These are phyloP conservation scores for Herpailurus yagouaroundi DNA, from an alignment of 2,113 vertebrate species.

Conservation along the genomic window DNA sequence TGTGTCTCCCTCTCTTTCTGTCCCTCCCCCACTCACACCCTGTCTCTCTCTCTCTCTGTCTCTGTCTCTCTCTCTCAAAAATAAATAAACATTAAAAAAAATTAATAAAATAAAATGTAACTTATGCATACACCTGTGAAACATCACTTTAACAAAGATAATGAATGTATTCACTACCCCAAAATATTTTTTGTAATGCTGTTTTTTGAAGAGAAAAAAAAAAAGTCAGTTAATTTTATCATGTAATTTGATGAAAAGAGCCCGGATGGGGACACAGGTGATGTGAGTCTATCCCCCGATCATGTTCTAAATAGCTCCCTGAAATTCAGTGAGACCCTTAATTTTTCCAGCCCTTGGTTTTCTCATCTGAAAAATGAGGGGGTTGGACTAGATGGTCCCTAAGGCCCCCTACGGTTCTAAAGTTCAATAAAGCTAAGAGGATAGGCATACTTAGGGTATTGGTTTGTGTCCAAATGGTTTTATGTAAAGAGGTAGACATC, in stretches of 20 bases:
- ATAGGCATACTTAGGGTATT: background rate
- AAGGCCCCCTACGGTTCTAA: background rate
- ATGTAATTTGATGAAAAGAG: conserved; percentile 10
- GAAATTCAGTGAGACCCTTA: conserved; percentile 29
- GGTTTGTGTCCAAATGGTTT: conserved; percentile 57
- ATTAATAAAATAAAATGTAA: background rate
- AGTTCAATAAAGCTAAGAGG: conserved; percentile 64
- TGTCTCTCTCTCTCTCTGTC: no score
- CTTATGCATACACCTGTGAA: background rate
- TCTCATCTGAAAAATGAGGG: conserved; percentile 62
- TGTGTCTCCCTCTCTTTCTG: no score
- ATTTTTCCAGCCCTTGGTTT: conserved; percentile 43
- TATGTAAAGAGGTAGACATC: conserved; percentile 43
- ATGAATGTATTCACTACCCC: background rate
- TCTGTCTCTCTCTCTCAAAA: no score
- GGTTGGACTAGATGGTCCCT: conserved; percentile 32
- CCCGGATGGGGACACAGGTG: background rate
- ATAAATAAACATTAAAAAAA: no score
- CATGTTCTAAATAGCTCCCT: background rate
- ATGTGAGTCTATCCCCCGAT: background rate
- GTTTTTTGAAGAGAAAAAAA: background rate
- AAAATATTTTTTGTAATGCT: background rate
- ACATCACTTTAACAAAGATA: conserved; percentile 20
- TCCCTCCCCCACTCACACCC: no score
- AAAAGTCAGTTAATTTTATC: background rate